Percentiles rank a stretch among this genome's conserved stretches.
Conservation (phyloP, 2,888 invertebrate genomes). For the Agrilus biguttatus region DNA sequence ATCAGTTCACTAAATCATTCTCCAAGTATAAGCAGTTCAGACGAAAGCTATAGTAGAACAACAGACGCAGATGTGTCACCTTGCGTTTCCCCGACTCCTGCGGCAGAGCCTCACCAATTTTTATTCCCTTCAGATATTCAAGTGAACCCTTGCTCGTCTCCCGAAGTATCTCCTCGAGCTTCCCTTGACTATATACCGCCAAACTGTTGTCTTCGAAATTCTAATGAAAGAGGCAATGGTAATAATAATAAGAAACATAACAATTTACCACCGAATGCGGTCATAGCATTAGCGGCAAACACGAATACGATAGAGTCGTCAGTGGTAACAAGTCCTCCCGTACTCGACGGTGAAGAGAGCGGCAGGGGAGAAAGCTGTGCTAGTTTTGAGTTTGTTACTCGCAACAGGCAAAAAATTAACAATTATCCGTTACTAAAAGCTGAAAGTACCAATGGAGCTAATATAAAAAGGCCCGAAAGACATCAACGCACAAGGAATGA, state of each 20-base stretch:
- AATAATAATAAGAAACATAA: constrained; percentile 19
- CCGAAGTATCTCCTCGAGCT: constrained; percentile 32
- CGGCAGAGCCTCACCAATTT: constrained; percentile 39
- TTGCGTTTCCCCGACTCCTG: constrained; percentile 33
- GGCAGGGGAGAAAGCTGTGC: constrained; percentile 48
- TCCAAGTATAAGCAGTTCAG: constrained; percentile 70
- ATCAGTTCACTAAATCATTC: constrained; percentile 68
- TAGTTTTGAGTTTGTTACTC: constrained; percentile 45
- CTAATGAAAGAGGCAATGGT: constrained; percentile 9
- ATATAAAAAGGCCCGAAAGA: constrained; percentile 13
- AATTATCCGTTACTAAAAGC: constrained; percentile 18
- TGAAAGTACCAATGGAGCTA: constrained; percentile 20
- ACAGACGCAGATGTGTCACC: constrained; percentile 54
- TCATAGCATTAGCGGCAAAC: constrained; percentile 34
- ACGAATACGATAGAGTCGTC: constrained; percentile 34
- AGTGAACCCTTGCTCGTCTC: constrained; percentile 30
- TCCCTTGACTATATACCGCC: constrained; percentile 37
- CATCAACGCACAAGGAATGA: constrained; percentile 24
- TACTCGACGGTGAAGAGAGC: constrained; percentile 47
- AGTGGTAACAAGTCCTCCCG: constrained; percentile 37
- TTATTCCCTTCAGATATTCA: constrained; percentile 49
- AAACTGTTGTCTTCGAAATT: constrained; percentile 29
- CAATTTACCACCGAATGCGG: constrained; percentile 41
- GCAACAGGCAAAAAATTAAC: constrained; percentile 23
- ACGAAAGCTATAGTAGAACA: constrained; percentile 71